These are phyloP conservation scores for Hymenochirus boettgeri DNA, from an alignment of 2,113 vertebrate genomes.

Conservation along the genomic window DNA sequence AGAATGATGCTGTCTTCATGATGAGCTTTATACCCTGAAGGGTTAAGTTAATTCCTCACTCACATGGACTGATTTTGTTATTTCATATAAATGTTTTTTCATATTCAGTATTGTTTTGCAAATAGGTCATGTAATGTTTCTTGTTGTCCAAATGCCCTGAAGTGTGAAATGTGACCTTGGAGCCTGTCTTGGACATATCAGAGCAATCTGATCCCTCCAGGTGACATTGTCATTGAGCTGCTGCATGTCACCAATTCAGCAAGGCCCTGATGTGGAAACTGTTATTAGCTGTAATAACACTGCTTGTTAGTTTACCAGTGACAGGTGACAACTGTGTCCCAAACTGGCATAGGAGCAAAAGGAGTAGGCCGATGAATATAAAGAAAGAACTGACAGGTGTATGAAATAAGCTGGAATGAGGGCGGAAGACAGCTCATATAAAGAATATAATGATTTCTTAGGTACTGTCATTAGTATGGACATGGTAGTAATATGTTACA, in stretches of 20 bases:
- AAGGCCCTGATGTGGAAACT: constrained; percentile 57
- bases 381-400: neutral
- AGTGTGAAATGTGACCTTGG: constrained; percentile 47
- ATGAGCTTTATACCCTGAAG: neutral
- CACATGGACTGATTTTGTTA: neutral
- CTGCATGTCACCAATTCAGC: constrained; percentile 43
- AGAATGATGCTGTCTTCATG: neutral
- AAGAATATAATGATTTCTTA: no score
- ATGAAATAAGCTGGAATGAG: no score
- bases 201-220: constrained; percentile 37
- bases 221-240: constrained; percentile 52
- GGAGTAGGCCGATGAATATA: neutral
- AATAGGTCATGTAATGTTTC: neutral
- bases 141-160: constrained; percentile 14
- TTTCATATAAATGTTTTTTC: neutral
- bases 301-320: constrained; percentile 54
- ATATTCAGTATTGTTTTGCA: neutral
- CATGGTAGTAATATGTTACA: no score
- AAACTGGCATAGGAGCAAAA: constrained; percentile 13
- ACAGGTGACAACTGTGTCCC: constrained; percentile 46
- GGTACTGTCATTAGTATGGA: no score
- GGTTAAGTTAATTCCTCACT: neutral
- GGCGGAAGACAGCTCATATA: no score
- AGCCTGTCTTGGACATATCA: constrained; percentile 28
- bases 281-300: constrained; percentile 60